Evolutionary conservation across 2,113 vertebrate species (phyloP).

Genomic region (Prunella himalayana): DNA sequence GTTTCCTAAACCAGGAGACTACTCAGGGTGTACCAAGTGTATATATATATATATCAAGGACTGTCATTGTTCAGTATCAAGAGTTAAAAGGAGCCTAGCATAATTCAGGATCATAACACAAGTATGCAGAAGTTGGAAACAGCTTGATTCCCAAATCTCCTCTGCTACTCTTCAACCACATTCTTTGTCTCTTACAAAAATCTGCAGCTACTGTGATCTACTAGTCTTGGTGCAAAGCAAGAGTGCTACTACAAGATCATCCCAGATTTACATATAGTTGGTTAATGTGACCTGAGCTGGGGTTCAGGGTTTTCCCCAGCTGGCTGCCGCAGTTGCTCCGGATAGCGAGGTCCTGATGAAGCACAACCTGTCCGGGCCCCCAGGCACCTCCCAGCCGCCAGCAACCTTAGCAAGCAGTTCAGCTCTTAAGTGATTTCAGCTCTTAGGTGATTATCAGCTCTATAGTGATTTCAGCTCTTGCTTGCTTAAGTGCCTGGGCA

Average conservation of each 20-base stretch:
- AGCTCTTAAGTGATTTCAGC: too few species aligned
- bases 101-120: neutral
- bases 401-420: too few species aligned
- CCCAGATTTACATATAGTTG: neutral
- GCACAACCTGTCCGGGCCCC: too few species aligned
- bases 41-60: too few species aligned
- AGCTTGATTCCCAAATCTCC: neutral
- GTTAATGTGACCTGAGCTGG: neutral
- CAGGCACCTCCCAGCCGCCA: too few species aligned
- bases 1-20: neutral
- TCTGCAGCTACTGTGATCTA: neutral
- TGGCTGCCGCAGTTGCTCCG: too few species aligned
- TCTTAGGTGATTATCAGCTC: too few species aligned
- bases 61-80: neutral
- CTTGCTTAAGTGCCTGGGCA: too few species aligned
- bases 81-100: neutral
- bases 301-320: too few species aligned
- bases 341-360: too few species aligned
- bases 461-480: too few species aligned
- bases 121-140: neutral
- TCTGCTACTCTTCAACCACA: neutral
- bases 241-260: neutral
- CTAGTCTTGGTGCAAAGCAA: neutral
- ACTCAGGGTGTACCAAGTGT: neutral
- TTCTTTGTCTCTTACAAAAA: neutral